Percentiles rank a stretch among this genome's conserved stretches.
phyloP scores from a whole-genome alignment of 2,888 invertebrate genomes.

The Thelaira solivaga region DNA sequence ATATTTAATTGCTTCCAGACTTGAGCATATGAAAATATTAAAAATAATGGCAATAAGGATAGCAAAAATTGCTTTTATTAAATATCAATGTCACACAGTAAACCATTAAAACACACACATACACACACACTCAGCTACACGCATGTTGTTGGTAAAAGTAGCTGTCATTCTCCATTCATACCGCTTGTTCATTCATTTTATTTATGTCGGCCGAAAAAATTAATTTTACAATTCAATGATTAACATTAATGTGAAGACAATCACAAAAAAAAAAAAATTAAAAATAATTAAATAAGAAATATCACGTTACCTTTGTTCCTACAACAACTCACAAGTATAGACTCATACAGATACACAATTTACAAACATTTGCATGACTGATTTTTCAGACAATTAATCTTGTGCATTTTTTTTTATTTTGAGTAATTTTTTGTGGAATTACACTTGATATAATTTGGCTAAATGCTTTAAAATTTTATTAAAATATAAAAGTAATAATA shows the following conservation, averaged over 20 bases:
- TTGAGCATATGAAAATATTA: constrained; percentile 18
- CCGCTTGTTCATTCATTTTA: not conserved
- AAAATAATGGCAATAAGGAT: not conserved
- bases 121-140: not conserved
- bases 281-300: constrained; percentile 10
- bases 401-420: not conserved
- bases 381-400: constrained; percentile 47
- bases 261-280: constrained; percentile 1
- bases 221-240: constrained; percentile 56
- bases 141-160: not conserved
- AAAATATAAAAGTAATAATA: constrained; percentile 49
- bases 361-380: constrained; percentile 27
- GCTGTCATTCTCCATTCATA: constrained; percentile 6
- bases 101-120: constrained; percentile 22
- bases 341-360: not conserved
- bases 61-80: constrained; percentile 27
- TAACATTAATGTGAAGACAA: constrained; percentile 43
- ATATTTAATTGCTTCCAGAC: constrained; percentile 19
- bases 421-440: not conserved
- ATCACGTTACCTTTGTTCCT: constrained; percentile 42
- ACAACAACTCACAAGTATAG: not conserved
- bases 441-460: constrained; percentile 34
- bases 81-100: constrained; percentile 40
- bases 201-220: constrained; percentile 48
- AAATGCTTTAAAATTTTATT: constrained; percentile 37